Evolutionary conservation across 2,888 invertebrate species (phyloP), one percentile per base, ranked within the genome.

Genomic region (Mechanitis mazaeus): DNA sequence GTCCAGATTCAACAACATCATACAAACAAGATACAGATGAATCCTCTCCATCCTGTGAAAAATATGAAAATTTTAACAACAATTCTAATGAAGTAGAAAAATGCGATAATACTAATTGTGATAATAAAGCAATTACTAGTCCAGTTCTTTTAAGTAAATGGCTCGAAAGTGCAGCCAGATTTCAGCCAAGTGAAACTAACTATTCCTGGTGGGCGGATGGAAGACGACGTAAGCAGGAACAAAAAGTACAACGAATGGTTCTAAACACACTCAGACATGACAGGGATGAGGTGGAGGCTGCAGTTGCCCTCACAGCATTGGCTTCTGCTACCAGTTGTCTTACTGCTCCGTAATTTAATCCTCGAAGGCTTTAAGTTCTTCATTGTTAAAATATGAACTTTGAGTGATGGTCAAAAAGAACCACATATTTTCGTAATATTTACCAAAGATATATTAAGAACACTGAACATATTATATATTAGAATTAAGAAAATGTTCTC

Each of bases 221-320:
- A 6, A 81, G 77, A 66, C 75, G 83, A 64, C 80, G 83, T 60
- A 84, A 80, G 65, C 69, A 75, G 12, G 85, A 85, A n/a, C 58
- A 71, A 12, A 73, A 72, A 64, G 57, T 68, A 11, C 84, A 78
- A 60, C 70, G 76, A 42, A 65, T 81, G 68, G 66, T 85, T 55
- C 60, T 85, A 63, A 83, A 79, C 50, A 75, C 80, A 1, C 59
- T 72, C 54, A 78, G 81, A 59, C 94, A 94, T 76, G 94, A 93
- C 59, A 91, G 93, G 71, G 94, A 94, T 74, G 95, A 95, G 76
- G 88, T 95, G 33, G 95, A 95, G 75, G 95, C 95, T 0, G 95
- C 95, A 0, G 94, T 94, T 66, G 94, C 95, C 0, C 83, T 95
- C 6, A 94, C 95, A 1, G 92, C 92, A 59, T 81, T 95, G 65